Percentiles rank a stretch among this genome's conserved stretches.
phyloP scores from a whole-genome alignment of 2,113 vertebrate genomes.

The Fulmarus glacialis region DNA sequence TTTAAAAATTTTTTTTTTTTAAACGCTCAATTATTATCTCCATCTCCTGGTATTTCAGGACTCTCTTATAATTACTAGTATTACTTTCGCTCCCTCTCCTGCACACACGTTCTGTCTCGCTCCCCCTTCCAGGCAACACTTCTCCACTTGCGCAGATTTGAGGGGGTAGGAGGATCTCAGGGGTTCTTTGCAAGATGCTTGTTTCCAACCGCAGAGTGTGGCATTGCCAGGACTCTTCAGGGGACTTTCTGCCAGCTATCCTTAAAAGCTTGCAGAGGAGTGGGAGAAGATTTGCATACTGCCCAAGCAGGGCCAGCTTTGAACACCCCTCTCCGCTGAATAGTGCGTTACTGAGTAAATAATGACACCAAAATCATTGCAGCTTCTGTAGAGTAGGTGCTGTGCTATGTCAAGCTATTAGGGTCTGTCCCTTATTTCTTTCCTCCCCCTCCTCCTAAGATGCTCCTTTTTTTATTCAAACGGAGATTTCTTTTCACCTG shows the following conservation, averaged over 20 bases:
- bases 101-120: conserved; percentile 17
- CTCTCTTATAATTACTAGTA: not conserved
- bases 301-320: conserved; percentile 40
- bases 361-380: not conserved
- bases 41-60: conserved; percentile 1
- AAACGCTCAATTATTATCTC: not conserved
- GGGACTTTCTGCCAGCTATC: conserved; percentile 55
- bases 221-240: conserved; percentile 69
- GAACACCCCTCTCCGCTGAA: not conserved
- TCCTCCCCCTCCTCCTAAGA: not conserved
- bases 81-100: not conserved
- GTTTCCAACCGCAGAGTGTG: conserved; percentile 47
- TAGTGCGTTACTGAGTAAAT: not conserved
- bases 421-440: conserved; percentile 5
- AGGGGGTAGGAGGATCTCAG: conserved; percentile 55
- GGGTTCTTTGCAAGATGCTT: conserved; percentile 62
- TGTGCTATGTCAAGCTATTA: not conserved
- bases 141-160: conserved; percentile 55
- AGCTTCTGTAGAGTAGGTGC: not conserved
- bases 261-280: conserved; percentile 45
- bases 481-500: not conserved
- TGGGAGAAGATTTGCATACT: conserved; percentile 64
- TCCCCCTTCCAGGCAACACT: conserved; percentile 54
- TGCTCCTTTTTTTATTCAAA: not conserved
- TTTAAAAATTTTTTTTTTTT: not conserved